Evolutionary conservation across 2,797 vertebrate genomes (phyloP).

Genomic region (Hydrocynus forskahlii): DNA sequence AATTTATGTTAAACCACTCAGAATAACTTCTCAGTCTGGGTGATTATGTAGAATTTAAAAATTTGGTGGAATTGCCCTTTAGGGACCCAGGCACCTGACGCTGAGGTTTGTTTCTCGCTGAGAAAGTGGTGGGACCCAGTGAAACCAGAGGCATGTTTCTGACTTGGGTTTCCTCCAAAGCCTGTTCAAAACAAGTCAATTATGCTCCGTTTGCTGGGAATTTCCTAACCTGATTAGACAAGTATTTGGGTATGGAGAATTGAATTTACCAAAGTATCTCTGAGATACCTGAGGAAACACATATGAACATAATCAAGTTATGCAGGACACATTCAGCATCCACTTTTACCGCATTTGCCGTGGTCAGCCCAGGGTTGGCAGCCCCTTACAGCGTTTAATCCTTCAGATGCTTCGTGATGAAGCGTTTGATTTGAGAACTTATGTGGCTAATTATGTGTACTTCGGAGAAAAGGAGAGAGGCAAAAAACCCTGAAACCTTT

Average conservation of each 20-base stretch:
- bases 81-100: background rate
- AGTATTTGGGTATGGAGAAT: conserved; percentile 33
- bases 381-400: background rate
- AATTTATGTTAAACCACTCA: too few relatives aligned
- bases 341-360: background rate
- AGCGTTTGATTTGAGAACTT: background rate
- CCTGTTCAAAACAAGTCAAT: conserved; percentile 19
- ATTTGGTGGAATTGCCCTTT: too few relatives aligned
- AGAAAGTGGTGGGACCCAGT: background rate
- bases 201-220: conserved; percentile 19
- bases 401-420: background rate
- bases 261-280: conserved; percentile 33
- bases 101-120: background rate
- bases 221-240: conserved; percentile 42
- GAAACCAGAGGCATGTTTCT: background rate
- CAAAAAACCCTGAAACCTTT: background rate
- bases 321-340: background rate
- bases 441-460: background rate
- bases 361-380: background rate
- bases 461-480: background rate
- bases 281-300: background rate
- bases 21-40: too few relatives aligned
- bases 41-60: too few relatives aligned
- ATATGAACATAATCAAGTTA: background rate
- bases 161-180: background rate